phyloP scores from a whole-genome alignment of 64 coral and sea anemone genomes.

The Montipora foliosa region DNA sequence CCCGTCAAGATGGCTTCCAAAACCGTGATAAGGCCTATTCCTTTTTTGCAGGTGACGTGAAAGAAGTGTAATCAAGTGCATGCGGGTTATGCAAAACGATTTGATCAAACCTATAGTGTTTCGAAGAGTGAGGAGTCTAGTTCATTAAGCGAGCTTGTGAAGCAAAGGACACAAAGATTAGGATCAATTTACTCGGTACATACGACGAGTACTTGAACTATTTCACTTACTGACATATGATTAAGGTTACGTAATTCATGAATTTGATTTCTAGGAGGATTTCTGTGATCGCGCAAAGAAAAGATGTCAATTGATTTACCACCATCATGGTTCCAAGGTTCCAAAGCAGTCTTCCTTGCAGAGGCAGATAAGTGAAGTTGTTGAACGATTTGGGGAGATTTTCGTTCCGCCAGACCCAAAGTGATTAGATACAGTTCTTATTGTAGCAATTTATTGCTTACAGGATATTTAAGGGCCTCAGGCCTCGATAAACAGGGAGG shows the following conservation, averaged over 20 bases:
- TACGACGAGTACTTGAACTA: too few relatives aligned
- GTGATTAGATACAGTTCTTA: not conserved
- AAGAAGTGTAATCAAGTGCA: too few relatives aligned
- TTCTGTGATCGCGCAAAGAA: not conserved
- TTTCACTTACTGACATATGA: too few relatives aligned
- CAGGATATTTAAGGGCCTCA: not conserved
- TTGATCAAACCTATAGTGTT: too few relatives aligned
- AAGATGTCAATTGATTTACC: not conserved
- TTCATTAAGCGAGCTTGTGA: too few relatives aligned
- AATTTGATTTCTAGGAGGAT: not conserved
- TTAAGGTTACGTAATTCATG: too few relatives aligned
- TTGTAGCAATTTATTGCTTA: not conserved
- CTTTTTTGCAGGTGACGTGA: not conserved
- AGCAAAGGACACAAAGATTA: too few relatives aligned
- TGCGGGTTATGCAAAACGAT: too few relatives aligned
- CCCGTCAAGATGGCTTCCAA: too few relatives aligned
- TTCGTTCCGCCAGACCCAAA: not conserved
- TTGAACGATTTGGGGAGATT: not conserved
- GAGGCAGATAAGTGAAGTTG: not conserved
- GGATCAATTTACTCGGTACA: too few relatives aligned
- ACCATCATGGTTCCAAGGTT: not conserved
- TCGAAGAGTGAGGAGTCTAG: too few relatives aligned
- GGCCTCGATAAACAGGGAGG: too few relatives aligned
- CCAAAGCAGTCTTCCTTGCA: constrained; percentile 25
- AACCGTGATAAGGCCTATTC: not conserved